Evolutionary conservation across 1,140 invertebrate genomes (phyloP).

Genomic region (Elysia chlorotica): DNA sequence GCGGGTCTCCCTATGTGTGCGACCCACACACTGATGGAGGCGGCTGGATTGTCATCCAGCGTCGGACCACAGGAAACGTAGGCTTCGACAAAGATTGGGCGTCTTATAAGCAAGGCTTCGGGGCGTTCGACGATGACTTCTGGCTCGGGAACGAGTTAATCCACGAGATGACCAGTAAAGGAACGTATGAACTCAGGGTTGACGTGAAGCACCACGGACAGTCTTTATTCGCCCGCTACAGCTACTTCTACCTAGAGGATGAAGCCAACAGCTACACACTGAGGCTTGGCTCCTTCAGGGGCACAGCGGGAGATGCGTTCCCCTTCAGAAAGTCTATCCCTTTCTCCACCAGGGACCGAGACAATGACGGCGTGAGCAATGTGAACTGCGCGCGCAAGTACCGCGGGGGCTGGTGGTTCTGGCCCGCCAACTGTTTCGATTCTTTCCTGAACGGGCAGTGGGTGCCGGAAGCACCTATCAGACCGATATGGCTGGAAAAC

Average conservation of each 20-base stretch:
- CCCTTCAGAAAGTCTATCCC: conserved; percentile 43
- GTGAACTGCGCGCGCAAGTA: conserved; percentile 72
- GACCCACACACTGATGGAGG: no score
- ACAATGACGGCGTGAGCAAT: conserved; percentile 66
- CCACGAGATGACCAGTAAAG: conserved; percentile 43
- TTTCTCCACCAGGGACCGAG: conserved; percentile 55
- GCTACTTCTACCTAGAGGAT: conserved; percentile 70
- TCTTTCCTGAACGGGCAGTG: no score
- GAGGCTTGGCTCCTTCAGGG: conserved; percentile 68
- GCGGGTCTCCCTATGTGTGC: no score
- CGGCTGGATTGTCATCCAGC: conserved; percentile 84
- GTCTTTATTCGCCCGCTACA: conserved; percentile 70
- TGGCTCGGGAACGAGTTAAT: conserved; percentile 56
- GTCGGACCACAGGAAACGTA: conserved; percentile 49
- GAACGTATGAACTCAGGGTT: conserved; percentile 69
- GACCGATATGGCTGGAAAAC: no score
- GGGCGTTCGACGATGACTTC: conserved; percentile 35
- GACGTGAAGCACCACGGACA: conserved; percentile 65
- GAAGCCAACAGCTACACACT: conserved; percentile 72
- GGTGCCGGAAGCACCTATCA: no score
- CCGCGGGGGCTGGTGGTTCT: conserved; percentile 66
- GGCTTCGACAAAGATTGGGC: conserved; percentile 48
- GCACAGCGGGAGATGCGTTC: conserved; percentile 60
- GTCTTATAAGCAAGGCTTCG: conserved; percentile 50
- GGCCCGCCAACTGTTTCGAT: no score